Percentiles rank a stretch among this genome's conserved stretches.
phyloP scores from a whole-genome alignment of 2,888 invertebrate genomes.

The Hybos culiciformis region DNA sequence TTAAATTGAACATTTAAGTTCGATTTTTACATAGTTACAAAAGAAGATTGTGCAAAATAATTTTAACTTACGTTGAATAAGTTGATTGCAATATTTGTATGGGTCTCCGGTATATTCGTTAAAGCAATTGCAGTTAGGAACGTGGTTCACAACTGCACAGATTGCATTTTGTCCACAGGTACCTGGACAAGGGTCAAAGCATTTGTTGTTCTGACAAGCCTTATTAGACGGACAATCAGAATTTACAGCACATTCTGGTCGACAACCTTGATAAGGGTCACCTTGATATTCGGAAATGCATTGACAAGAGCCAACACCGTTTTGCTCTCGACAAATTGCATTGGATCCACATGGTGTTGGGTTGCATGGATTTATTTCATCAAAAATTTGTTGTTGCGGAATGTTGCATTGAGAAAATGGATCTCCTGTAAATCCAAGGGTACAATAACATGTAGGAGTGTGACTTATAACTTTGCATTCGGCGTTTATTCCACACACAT shows the following conservation, averaged over 20 bases:
- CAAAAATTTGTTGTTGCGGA: conserved; percentile 26
- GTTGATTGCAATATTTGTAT: conserved; percentile 41
- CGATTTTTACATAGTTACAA: too few species aligned
- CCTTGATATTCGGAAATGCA: conserved; percentile 50
- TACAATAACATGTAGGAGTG: conserved; percentile 46
- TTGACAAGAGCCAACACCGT: conserved; percentile 48
- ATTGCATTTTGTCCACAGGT: conserved; percentile 54
- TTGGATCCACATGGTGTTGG: conserved; percentile 58
- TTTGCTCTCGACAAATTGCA: conserved; percentile 49
- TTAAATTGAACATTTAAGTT: too few species aligned
- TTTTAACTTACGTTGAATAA: conserved; percentile 34
- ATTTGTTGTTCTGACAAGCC: conserved; percentile 65
- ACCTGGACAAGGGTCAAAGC: conserved; percentile 67
- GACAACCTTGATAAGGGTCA: conserved; percentile 55
- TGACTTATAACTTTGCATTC: conserved; percentile 45
- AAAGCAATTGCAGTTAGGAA: conserved; percentile 59
- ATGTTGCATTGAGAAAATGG: conserved; percentile 36
- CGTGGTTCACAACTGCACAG: conserved; percentile 55
- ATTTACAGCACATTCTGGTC: conserved; percentile 58
- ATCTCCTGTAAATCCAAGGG: conserved; percentile 42
- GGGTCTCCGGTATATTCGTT: conserved; percentile 58
- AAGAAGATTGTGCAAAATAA: too few species aligned
- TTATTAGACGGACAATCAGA: conserved; percentile 60
- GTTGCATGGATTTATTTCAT: conserved; percentile 42
- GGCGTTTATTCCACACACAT: conserved; percentile 49